These are phyloP conservation scores for Beaufortia kweichowensis DNA, from an alignment of 2,113 vertebrate species.

Conservation along the genomic window DNA sequence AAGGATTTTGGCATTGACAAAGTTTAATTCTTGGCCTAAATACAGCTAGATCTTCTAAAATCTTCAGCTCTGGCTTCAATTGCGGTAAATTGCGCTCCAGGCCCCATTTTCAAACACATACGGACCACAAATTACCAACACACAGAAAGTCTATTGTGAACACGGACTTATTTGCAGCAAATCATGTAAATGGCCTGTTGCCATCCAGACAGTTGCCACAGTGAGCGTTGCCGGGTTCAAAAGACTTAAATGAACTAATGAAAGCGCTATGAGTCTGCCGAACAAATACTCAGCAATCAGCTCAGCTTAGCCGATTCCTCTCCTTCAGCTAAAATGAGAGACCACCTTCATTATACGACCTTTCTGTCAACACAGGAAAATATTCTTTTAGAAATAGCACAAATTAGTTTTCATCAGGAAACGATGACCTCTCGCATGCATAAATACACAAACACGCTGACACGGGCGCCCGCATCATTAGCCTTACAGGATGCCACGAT, in stretches of 20 bases:
- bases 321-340: not conserved
- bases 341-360: not conserved
- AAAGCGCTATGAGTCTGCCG: not conserved
- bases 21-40: too few relatives aligned
- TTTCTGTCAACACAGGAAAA: not conserved
- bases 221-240: conserved; percentile 19
- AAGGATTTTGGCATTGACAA: too few relatives aligned
- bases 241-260: conserved; percentile 24
- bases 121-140: conserved; percentile 1
- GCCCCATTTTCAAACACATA: too few relatives aligned
- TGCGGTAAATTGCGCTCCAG: too few relatives aligned
- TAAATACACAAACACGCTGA: conserved; percentile 1
- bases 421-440: not conserved
- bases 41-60: not conserved
- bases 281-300: conserved; percentile 8
- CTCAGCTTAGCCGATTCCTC: not conserved
- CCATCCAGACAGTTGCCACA: conserved; percentile 28
- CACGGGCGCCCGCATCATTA: conserved; percentile 26
- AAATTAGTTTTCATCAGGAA: conserved; percentile 7
- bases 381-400: not conserved
- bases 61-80: not conserved
- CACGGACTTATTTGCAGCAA: not conserved
- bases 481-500: conserved; percentile 16
- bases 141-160: not conserved
- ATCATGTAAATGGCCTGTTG: conserved; percentile 33